Base-by-base conservation (phyloP, 2,888 invertebrate species). In the Sclerodermus sp. region DNA sequence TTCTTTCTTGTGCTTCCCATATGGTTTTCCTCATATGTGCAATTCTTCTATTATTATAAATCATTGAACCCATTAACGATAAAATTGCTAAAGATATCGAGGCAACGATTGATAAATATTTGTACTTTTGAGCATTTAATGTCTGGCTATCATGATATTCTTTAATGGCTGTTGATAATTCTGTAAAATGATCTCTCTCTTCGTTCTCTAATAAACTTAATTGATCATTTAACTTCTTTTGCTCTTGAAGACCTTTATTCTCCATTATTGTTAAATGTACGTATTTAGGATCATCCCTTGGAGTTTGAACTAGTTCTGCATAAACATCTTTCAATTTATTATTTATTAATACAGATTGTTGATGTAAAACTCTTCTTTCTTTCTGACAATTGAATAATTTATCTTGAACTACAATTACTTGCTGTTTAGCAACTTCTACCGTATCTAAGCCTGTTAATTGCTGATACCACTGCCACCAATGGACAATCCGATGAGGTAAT, bases 61-160 rank as follows among this genome's bases (percentile, higher is more conserved):
- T 62, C 61, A 71, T 75, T 1, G 77, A 74, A 12, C 66, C 71
- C 14, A 63, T 58, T 15, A 77, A 52, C 1, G 77, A 77, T 41
- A 73, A 2, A 32, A 77, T 60, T 1, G 74, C 74, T 23, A 76
- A 47, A 8, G 58, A 16, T 6, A 69, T 65, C 0, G 77, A 76
- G 1, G 72, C 72, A 9, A 76, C 29, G 34, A 77, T 70, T 1
- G 77, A 77, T 18, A 77, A 23, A 53, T 77, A 77, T 45, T 76
- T 77, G 40, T 71, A 74, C 44, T 74, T 76, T 45, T 74, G 73
- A 2, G 73, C 70, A 52, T 71, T 71, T 53, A 74, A 64, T 8
- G 67, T 63, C 56, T 77, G 77, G 17, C 64, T 67, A 43, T 76
- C 76, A 23, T 77, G 77, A 55, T 77, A 77, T 32, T 77, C 77